Conservation (phyloP, 2,113 vertebrate genomes). For the Cathartes aura region DNA sequence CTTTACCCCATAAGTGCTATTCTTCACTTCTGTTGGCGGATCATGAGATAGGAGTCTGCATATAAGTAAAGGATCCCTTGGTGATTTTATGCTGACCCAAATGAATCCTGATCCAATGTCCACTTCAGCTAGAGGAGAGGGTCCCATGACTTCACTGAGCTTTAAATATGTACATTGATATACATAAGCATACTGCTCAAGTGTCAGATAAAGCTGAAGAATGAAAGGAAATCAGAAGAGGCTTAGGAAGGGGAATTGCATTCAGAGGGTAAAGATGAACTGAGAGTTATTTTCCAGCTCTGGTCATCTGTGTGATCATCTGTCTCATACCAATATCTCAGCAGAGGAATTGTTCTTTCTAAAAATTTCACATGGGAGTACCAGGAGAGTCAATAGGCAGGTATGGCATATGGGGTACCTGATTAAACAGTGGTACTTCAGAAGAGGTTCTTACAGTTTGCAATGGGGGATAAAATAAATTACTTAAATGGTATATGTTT, state of each 20-base stretch:
- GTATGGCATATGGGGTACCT: not conserved
- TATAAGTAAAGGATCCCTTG: not conserved
- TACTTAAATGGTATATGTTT: not conserved
- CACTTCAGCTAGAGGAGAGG: not conserved
- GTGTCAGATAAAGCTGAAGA: not conserved
- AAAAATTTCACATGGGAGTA: not conserved
- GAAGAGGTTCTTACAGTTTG: not conserved
- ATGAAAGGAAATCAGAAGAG: not conserved
- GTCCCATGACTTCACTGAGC: not conserved
- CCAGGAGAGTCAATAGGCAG: not conserved
- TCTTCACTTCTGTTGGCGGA: conserved; percentile 19
- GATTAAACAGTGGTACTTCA: not conserved
- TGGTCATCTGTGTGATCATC: not conserved
- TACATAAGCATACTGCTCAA: not conserved
- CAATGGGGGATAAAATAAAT: not conserved
- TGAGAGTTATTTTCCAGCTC: not conserved
- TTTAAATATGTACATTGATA: not conserved
- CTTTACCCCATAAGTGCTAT: not conserved
- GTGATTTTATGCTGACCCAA: not conserved
- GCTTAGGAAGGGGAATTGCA: not conserved
- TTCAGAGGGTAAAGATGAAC: not conserved
- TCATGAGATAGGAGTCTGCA: not conserved
- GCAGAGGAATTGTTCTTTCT: not conserved
- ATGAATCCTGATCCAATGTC: not conserved
- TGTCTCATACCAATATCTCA: not conserved